Evolutionary conservation across 2,113 vertebrate genomes (phyloP).

Genomic region (Mirounga angustirostris): DNA sequence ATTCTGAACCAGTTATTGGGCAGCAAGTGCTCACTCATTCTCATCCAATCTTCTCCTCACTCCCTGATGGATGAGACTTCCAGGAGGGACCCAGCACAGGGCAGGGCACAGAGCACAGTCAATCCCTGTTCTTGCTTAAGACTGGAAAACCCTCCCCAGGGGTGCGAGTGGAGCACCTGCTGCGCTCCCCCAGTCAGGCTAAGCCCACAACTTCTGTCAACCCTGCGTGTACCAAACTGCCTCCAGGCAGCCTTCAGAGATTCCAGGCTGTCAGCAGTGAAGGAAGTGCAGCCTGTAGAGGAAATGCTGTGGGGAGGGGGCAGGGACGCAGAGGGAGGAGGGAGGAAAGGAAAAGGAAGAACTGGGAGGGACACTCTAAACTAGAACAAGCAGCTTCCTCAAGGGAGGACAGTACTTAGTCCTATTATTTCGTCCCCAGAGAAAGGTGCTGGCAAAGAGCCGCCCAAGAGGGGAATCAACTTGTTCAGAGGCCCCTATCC

Average conservation of each 20-base stretch:
- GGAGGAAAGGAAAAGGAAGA: constrained; percentile 10
- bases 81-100: neutral
- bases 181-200: neutral
- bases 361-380: neutral
- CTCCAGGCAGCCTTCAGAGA: constrained; percentile 35
- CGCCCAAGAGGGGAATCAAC: neutral
- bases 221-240: neutral
- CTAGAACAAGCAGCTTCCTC: constrained; percentile 45
- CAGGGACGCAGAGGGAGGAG: neutral
- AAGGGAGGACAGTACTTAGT: constrained; percentile 45
- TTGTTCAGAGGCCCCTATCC: neutral
- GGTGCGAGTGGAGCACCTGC: neutral
- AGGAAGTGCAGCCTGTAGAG: constrained; percentile 4
- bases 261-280: neutral
- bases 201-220: neutral
- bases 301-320: neutral
- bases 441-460: constrained; percentile 17
- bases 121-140: neutral
- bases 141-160: neutral
- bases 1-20: constrained; percentile 20
- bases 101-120: neutral
- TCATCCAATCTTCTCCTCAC: neutral
- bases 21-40: neutral
- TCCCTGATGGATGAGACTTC: neutral
- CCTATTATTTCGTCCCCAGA: constrained; percentile 60